phyloP scores from a whole-genome alignment of 2,113 vertebrate genomes.

The Stomatorhinus ivindoensis region DNA sequence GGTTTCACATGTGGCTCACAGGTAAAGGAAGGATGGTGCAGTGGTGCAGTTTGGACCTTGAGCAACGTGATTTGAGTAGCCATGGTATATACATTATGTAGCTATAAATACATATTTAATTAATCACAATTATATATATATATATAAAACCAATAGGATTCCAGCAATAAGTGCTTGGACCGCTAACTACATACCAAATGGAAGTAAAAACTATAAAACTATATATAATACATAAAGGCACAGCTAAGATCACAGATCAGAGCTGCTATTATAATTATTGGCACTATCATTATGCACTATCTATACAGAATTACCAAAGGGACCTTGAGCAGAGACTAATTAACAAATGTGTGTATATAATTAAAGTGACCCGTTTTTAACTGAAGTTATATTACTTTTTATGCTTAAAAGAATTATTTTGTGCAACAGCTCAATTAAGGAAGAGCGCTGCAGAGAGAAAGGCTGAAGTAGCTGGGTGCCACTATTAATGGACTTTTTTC shows the following conservation, averaged over 20 bases:
- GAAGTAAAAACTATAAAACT: neutral
- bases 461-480: no score
- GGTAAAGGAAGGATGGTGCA: neutral
- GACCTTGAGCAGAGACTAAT: constrained; percentile 13
- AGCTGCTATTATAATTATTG: neutral
- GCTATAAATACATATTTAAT: neutral
- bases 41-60: neutral
- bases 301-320: constrained; percentile 9
- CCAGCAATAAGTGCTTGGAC: neutral
- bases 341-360: constrained; percentile 22
- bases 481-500: neutral
- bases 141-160: neutral
- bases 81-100: neutral
- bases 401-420: neutral
- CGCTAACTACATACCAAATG: neutral
- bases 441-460: neutral
- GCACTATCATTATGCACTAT: neutral
- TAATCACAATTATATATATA: neutral
- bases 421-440: constrained; percentile 13
- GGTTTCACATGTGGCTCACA: neutral
- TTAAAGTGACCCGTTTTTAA: constrained; percentile 20
- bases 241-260: neutral
- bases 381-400: constrained; percentile 2
- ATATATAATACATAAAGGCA: neutral
- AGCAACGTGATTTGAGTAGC: neutral